phyloP scores from a whole-genome alignment of 2,888 invertebrate genomes.

The Ptilodon capucinus region DNA sequence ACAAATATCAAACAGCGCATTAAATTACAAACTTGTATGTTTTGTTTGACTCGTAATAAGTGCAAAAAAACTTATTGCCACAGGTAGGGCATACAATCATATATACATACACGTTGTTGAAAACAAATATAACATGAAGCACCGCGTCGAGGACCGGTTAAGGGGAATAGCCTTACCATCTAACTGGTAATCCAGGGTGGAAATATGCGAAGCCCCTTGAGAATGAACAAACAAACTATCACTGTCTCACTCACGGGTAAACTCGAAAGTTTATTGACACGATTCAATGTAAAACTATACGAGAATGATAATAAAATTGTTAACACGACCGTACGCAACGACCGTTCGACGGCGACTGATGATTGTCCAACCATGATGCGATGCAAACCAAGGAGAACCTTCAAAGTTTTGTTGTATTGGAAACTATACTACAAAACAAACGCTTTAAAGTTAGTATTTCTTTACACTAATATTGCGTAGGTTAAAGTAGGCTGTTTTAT shows the following conservation, averaged over 20 bases:
- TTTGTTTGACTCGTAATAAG: neutral
- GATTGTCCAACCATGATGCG: constrained; percentile 38
- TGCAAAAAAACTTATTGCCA: constrained; percentile 10
- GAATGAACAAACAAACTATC: constrained; percentile 36
- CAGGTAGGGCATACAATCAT: neutral
- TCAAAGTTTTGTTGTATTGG: constrained; percentile 30
- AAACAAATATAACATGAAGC: constrained; percentile 14
- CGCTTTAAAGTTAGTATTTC: constrained; percentile 23
- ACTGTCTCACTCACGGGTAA: constrained; percentile 46
- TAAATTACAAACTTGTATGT: constrained; percentile 8
- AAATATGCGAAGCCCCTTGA: constrained; percentile 27
- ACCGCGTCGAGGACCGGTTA: constrained; percentile 16
- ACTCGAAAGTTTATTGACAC: constrained; percentile 53
- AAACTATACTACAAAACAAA: constrained; percentile 45
- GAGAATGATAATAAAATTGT: constrained; percentile 9
- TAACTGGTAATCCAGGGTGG: constrained; percentile 69
- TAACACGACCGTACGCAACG: constrained; percentile 44
- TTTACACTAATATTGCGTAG: constrained; percentile 3
- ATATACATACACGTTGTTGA: constrained; percentile 13
- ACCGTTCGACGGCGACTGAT: constrained; percentile 57
- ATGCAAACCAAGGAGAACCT: constrained; percentile 47
- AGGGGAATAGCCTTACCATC: constrained; percentile 51
- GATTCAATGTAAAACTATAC: constrained; percentile 38
- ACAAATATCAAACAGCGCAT: constrained; percentile 20
- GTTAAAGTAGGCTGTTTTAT: constrained; percentile 25